Percentiles rank a stretch among this genome's conserved stretches.
Conservation (phyloP, 2,113 vertebrate species). For the Daubentonia madagascariensis region DNA sequence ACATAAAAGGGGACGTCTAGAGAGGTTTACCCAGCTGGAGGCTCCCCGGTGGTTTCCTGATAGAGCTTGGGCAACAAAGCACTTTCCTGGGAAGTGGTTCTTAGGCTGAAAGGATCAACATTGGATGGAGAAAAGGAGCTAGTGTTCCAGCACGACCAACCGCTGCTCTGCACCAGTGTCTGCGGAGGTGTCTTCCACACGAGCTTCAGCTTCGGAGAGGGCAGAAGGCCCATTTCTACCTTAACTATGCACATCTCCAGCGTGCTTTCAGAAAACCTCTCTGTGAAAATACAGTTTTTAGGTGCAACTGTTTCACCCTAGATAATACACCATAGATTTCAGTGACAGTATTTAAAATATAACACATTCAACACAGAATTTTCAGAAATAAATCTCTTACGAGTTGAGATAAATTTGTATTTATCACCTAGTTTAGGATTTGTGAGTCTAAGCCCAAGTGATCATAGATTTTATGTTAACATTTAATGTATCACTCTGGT, state of each 20-base stretch:
- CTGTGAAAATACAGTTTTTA: not conserved
- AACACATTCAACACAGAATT: not conserved
- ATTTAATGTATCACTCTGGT: not conserved
- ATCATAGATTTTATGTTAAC: constrained; percentile 20
- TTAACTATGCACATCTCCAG: not conserved
- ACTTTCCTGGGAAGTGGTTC: not conserved
- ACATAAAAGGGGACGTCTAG: not conserved
- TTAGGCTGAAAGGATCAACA: not conserved
- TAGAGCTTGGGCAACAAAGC: not conserved
- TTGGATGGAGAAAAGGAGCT: not conserved
- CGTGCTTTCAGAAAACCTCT: not conserved
- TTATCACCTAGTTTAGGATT: not conserved
- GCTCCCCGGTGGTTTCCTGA: not conserved
- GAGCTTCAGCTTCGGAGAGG: not conserved
- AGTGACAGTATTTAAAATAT: not conserved
- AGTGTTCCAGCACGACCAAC: rapidly evolving
- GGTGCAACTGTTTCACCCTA: not conserved
- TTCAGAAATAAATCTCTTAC: not conserved
- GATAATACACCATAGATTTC: not conserved
- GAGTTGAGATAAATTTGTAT: not conserved
- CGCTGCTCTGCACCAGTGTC: not conserved
- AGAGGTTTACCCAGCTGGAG: not conserved
- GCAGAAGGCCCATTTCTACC: not conserved
- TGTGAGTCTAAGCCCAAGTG: not conserved
- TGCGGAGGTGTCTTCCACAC: not conserved